Conservation (phyloP, 2,888 invertebrate genomes). For the Ditula angustiorana region DNA sequence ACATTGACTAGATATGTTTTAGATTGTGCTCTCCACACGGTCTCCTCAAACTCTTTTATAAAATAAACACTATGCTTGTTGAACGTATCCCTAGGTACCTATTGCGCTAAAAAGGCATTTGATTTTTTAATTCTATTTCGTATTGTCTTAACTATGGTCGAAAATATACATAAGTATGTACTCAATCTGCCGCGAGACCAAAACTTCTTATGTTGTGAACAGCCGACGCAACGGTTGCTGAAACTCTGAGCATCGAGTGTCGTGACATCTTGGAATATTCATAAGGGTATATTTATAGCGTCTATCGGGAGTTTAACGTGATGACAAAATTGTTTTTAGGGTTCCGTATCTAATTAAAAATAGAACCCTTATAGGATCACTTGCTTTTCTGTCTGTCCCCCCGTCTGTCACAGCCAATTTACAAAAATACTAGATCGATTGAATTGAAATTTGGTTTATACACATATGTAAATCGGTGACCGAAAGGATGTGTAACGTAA, state of each 20-base stretch:
- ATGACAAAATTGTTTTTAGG: too few relatives aligned
- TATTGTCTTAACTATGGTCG: slow-evolving; percentile 85
- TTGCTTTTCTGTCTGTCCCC: too few relatives aligned
- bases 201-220: neutral
- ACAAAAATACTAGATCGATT: too few relatives aligned
- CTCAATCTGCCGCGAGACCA: slow-evolving; percentile 22
- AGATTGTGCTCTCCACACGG: slow-evolving; percentile 70
- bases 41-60: slow-evolving; percentile 65
- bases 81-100: slow-evolving; percentile 74
- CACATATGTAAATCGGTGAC: too few relatives aligned
- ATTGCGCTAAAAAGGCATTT: slow-evolving; percentile 81
- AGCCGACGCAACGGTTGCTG: slow-evolving; percentile 12
- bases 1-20: slow-evolving; percentile 85
- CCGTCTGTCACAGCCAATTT: too few relatives aligned
- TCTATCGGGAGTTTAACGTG: too few relatives aligned
- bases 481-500: too few relatives aligned
- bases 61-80: slow-evolving; percentile 78
- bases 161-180: slow-evolving; percentile 61
- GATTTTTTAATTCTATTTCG: slow-evolving; percentile 75
- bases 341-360: too few relatives aligned
- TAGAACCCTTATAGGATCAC: too few relatives aligned
- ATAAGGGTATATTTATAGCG: too few relatives aligned
- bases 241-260: neutral
- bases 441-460: too few relatives aligned
- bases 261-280: neutral